A percentile compares a stretch with the other conserved stretches of the same genome.
These are phyloP conservation scores for Diuraphis noxia DNA, from an alignment of 1,140 invertebrate species.

Conservation along the genomic window DNA sequence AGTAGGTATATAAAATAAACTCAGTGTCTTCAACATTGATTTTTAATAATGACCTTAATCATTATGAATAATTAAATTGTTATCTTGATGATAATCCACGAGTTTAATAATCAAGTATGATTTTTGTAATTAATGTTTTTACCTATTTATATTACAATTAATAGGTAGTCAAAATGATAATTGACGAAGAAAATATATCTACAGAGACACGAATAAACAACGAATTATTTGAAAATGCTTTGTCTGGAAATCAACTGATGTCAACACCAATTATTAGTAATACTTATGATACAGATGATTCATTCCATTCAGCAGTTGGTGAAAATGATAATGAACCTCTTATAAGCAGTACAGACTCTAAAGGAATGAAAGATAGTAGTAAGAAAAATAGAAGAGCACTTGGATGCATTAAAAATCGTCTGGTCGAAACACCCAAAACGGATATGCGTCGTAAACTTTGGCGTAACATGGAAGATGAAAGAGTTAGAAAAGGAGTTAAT, in stretches of 20 bases:
- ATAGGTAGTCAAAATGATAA: slow-evolving; percentile 17
- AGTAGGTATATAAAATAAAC: no score
- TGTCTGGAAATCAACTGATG: not conserved
- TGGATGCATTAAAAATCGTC: slow-evolving; percentile 30
- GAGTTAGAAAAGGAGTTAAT: slow-evolving; percentile 4
- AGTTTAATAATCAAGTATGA: not conserved
- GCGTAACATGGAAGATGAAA: slow-evolving; percentile 49
- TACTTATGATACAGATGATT: slow-evolving; percentile 22
- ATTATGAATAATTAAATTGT: not conserved
- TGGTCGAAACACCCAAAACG: slow-evolving; percentile 18
- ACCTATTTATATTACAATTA: not conserved
- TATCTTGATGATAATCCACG: no score
- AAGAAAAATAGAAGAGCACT: slow-evolving; percentile 19
- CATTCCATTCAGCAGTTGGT: slow-evolving; percentile 29
- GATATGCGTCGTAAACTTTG: slow-evolving; percentile 49
- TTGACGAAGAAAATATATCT: slow-evolving; percentile 43
- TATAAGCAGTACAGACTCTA: not conserved
- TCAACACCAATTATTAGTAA: not conserved
- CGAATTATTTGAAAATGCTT: not conserved
- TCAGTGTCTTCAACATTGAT: not conserved
- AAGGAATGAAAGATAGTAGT: not conserved
- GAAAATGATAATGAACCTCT: slow-evolving; percentile 28
- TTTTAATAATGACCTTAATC: not conserved
- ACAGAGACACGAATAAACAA: not conserved
- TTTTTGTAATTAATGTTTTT: not conserved